Conservation (phyloP, 2,113 vertebrate species). For the Prietella phreatophila region DNA sequence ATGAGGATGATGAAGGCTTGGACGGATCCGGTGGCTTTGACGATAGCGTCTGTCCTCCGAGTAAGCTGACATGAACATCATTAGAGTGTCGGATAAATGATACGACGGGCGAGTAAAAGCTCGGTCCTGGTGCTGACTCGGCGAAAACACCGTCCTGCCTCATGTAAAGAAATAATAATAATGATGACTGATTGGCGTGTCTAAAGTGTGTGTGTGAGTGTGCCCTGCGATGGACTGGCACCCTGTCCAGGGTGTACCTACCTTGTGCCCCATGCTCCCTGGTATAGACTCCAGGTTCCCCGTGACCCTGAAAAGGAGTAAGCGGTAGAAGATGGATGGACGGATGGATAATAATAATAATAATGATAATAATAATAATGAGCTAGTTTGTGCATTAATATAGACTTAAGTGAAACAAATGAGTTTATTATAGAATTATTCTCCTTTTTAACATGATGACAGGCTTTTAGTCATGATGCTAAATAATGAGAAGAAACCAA, state of each 20-base stretch:
- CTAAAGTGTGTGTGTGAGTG: not conserved
- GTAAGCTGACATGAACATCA: slow-evolving; percentile 62
- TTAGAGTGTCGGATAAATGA: not conserved
- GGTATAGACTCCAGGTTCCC: no score
- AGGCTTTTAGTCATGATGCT: not conserved
- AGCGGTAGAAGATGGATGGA: no score
- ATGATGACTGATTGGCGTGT: no score
- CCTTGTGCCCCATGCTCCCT: no score
- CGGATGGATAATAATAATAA: no score
- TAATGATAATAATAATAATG: not conserved
- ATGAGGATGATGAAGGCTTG: slow-evolving; percentile 69
- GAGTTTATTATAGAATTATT: not conserved
- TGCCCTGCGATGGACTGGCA: no score
- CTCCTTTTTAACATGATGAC: not conserved
- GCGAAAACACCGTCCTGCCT: no score
- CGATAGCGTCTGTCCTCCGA: slow-evolving; percentile 76
- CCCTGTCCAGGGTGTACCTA: no score
- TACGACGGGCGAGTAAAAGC: not conserved
- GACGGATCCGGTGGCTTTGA: slow-evolving; percentile 72
- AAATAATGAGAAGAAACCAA: not conserved
- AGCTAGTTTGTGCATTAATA: not conserved
- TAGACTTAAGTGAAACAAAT: no score
- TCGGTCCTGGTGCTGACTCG: not conserved
- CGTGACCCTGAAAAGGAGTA: no score
- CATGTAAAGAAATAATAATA: no score